Evolutionary conservation across 2,888 invertebrate species (phyloP).

Genomic region (Apotomis betuletana): DNA sequence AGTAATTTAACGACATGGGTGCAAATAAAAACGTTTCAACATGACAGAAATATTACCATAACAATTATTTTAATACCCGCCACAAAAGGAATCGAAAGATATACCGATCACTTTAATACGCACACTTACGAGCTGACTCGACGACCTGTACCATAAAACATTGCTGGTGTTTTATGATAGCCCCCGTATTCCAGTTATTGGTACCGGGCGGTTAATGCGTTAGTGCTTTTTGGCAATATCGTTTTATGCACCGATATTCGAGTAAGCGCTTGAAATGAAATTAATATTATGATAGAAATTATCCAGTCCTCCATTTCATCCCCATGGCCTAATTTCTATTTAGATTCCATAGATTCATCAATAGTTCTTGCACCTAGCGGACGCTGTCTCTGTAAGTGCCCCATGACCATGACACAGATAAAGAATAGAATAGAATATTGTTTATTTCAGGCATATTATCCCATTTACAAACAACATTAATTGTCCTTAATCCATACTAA

Average conservation of each 20-base stretch:
- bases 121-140: constrained; percentile 4
- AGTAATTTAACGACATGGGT: neutral
- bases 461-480: no score
- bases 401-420: no score
- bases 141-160: constrained; percentile 15
- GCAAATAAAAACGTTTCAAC: neutral
- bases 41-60: neutral
- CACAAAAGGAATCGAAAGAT: constrained; percentile 12
- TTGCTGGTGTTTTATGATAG: constrained; percentile 14
- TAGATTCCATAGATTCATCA: no score
- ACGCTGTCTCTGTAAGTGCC: no score
- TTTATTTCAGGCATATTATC: no score
- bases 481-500: no score
- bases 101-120: constrained; percentile 24
- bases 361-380: no score
- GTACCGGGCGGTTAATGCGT: constrained; percentile 15
- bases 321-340: no score
- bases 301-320: no score
- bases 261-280: no score
- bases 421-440: no score
- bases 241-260: constrained; percentile 20
- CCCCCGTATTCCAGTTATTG: constrained; percentile 15
- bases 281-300: no score
- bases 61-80: constrained; percentile 7
- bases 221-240: constrained; percentile 25